Percentiles rank a stretch among this genome's conserved stretches.
These are phyloP conservation scores for Neomorphus geoffroyi DNA, from an alignment of 2,797 vertebrate genomes.

Conservation along the genomic window DNA sequence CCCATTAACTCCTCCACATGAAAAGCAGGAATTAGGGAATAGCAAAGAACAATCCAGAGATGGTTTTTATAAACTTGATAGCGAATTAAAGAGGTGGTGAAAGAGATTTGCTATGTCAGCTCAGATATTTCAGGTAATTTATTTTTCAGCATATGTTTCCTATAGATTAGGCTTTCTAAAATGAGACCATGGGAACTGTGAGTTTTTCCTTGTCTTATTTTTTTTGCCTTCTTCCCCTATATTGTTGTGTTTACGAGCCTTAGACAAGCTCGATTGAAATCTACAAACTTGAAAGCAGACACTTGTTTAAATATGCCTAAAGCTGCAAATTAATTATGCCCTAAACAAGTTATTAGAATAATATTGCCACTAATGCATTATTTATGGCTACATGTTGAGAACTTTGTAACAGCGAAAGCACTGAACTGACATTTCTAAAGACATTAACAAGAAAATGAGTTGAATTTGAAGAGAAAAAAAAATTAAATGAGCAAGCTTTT, in stretches of 20 bases:
- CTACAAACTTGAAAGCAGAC: conserved; percentile 52
- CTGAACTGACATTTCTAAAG: conserved; percentile 77
- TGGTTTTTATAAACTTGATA: conserved; percentile 70
- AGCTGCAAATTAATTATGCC: conserved; percentile 84
- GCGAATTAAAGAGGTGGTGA: conserved; percentile 52
- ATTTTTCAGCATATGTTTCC: conserved; percentile 46
- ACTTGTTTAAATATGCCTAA: conserved; percentile 68
- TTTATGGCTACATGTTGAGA: conserved; percentile 81
- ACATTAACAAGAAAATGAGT: conserved; percentile 78
- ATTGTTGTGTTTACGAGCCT: background rate
- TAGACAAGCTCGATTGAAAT: conserved; percentile 24
- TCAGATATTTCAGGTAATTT: conserved; percentile 57
- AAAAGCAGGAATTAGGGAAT: conserved; percentile 74
- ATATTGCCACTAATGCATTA: conserved; percentile 83
- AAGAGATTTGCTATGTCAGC: conserved; percentile 2
- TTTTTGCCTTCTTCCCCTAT: background rate
- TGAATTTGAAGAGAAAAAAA: conserved; percentile 71
- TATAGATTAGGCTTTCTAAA: conserved; percentile 49
- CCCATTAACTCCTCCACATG: conserved; percentile 75
- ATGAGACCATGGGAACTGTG: background rate
- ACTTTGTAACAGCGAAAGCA: conserved; percentile 77
- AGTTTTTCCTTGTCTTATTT: background rate
- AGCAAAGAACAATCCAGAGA: conserved; percentile 66
- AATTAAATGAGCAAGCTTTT: conserved; percentile 59
- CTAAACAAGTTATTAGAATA: conserved; percentile 80